A percentile compares a stretch with the other conserved stretches of the same genome.
These are phyloP conservation scores for Tachina lurida DNA, from an alignment of 2,888 invertebrate species.

Conservation along the genomic window DNA sequence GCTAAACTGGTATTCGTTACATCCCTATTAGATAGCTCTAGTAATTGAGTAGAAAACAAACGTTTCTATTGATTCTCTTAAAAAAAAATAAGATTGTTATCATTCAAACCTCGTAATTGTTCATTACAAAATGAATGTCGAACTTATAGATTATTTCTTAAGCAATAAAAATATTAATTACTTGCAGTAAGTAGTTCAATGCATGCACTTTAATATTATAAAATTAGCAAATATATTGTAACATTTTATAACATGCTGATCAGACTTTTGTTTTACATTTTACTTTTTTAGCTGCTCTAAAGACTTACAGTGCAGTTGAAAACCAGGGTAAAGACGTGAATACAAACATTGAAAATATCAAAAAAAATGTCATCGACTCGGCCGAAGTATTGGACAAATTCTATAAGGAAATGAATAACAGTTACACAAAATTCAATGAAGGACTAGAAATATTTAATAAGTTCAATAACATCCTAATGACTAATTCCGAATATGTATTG, in stretches of 20 bases:
- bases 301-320: conserved; percentile 79
- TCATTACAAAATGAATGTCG: conserved; percentile 21
- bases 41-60: too few species aligned
- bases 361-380: conserved; percentile 84
- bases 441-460: conserved; percentile 86
- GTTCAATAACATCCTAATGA: conserved; percentile 90
- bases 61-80: neutral
- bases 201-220: neutral
- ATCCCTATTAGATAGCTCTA: too few species aligned
- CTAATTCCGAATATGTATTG: conserved; percentile 92
- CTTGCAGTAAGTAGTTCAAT: conserved; percentile 1
- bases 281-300: conserved; percentile 81
- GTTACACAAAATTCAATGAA: conserved; percentile 84
- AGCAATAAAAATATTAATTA: conserved; percentile 1
- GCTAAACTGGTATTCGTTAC: too few species aligned
- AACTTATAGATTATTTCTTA: conserved; percentile 41
- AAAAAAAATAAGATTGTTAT: neutral
- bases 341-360: conserved; percentile 84
- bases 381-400: conserved; percentile 85
- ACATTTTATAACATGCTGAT: neutral
- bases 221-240: neutral
- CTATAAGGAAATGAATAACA: conserved; percentile 84
- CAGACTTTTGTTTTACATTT: neutral
- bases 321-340: conserved; percentile 82
- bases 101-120: neutral